Evolutionary conservation across 2,888 invertebrate genomes (phyloP).

Genomic region (Trachelus tabidus): DNA sequence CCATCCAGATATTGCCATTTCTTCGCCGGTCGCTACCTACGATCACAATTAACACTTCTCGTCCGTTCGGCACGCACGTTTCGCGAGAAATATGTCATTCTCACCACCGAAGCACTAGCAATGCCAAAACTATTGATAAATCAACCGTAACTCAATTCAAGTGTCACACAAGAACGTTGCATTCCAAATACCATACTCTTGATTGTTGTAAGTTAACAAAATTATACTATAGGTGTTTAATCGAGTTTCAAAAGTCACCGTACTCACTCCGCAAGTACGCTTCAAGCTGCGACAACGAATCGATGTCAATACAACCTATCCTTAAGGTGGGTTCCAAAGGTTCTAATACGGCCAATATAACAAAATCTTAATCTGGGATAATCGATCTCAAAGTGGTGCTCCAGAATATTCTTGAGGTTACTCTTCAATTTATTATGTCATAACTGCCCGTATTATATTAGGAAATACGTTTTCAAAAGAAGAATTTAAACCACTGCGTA

Average conservation of each 20-base stretch:
- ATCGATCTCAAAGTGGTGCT: neutral
- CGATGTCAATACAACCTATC: neutral
- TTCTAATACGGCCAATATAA: neutral
- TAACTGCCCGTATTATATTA: neutral
- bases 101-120: conserved; percentile 43
- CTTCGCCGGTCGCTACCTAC: conserved; percentile 52
- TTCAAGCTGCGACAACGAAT: neutral
- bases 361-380: neutral
- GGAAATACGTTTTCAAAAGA: neutral
- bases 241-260: conserved; percentile 12
- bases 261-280: neutral
- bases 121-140: conserved; percentile 43
- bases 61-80: conserved; percentile 43
- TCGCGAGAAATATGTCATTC: conserved; percentile 43
- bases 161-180: conserved; percentile 39
- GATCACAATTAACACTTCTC: conserved; percentile 47
- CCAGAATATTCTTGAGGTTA: neutral
- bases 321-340: neutral
- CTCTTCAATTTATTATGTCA: neutral
- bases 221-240: conserved; percentile 9
- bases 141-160: conserved; percentile 39
- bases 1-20: conserved; percentile 70
- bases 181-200: conserved; percentile 14
- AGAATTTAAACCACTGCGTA: neutral
- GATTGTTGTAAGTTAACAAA: conserved; percentile 19